These are phyloP conservation scores for Hemibagrus wyckioides DNA, from an alignment of 2,113 vertebrate genomes.

Conservation along the genomic window DNA sequence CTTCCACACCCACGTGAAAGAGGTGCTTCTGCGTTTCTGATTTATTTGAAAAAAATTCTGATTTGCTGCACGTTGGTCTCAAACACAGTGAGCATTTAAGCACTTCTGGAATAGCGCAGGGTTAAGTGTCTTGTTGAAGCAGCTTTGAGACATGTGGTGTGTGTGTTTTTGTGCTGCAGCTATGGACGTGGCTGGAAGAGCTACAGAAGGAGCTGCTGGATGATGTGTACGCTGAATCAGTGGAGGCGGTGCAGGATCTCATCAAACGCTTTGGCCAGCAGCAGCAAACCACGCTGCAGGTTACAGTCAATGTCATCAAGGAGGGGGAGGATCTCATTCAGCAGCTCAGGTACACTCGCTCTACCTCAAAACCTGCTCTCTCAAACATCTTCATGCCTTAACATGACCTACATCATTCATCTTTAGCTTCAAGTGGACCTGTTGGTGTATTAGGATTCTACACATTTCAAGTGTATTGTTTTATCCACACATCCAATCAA, in stretches of 20 bases:
- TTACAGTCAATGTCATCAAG: constrained; percentile 98
- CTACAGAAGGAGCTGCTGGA: constrained; percentile 97
- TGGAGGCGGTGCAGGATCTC: constrained; percentile 97
- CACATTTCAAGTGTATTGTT: neutral
- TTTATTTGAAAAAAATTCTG: neutral
- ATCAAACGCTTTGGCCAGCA: constrained; percentile 98
- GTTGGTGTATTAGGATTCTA: neutral
- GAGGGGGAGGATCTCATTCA: constrained; percentile 98
- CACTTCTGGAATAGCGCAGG: neutral
- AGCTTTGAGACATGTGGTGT: constrained; percentile 46
- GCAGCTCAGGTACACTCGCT: constrained; percentile 84
- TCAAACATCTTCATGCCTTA: neutral
- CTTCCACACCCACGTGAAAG: constrained; percentile 98
- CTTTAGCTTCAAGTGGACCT: neutral
- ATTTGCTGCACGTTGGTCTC: neutral
- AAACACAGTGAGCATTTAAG: neutral
- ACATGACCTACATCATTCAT: neutral
- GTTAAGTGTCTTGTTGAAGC: neutral
- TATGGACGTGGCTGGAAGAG: constrained; percentile 99
- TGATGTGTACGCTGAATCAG: constrained; percentile 96
- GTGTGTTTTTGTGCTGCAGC: constrained; percentile 65
- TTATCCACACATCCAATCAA: neutral
- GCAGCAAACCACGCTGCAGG: constrained; percentile 95
- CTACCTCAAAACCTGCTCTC: neutral
- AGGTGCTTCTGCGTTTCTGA: constrained; percentile 73